These are phyloP conservation scores for Sebastes ruberrimus DNA, from an alignment of 2,797 vertebrate species.

Conservation along the genomic window DNA sequence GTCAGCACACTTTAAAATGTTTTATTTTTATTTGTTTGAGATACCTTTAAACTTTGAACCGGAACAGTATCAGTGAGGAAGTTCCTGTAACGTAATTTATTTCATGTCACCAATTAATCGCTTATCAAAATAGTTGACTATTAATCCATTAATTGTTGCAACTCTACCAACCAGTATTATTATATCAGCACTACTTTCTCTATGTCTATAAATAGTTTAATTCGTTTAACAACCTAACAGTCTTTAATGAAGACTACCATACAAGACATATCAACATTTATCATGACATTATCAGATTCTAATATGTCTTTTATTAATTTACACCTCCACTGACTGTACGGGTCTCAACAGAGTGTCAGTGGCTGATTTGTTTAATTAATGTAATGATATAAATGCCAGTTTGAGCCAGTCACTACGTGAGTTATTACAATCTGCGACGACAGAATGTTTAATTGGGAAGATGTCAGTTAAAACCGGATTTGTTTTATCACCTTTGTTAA, in stretches of 20 bases:
- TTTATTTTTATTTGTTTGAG: neutral
- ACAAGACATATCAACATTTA: no score
- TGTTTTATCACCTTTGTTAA: neutral
- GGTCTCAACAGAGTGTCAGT: neutral
- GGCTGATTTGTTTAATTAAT: neutral
- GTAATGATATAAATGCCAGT: neutral
- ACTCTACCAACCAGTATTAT: no score
- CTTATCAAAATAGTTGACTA: no score
- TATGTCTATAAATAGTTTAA: no score
- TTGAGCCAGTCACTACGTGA: no score
- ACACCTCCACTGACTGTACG: neutral
- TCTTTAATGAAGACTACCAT: no score
- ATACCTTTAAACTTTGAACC: neutral
- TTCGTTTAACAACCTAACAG: no score
- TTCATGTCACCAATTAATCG: no score
- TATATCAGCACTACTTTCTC: no score
- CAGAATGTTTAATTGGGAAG: slow-evolving; percentile 1
- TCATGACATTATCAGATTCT: no score
- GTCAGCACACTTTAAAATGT: slow-evolving; percentile 63
- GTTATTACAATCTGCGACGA: neutral
- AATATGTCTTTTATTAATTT: neutral
- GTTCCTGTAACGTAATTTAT: neutral
- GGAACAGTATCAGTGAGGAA: neutral
- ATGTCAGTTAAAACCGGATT: neutral
- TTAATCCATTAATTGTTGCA: no score